These are phyloP conservation scores for Pantherophis guttatus DNA, from an alignment of 2,113 vertebrate genomes.

Conservation along the genomic window DNA sequence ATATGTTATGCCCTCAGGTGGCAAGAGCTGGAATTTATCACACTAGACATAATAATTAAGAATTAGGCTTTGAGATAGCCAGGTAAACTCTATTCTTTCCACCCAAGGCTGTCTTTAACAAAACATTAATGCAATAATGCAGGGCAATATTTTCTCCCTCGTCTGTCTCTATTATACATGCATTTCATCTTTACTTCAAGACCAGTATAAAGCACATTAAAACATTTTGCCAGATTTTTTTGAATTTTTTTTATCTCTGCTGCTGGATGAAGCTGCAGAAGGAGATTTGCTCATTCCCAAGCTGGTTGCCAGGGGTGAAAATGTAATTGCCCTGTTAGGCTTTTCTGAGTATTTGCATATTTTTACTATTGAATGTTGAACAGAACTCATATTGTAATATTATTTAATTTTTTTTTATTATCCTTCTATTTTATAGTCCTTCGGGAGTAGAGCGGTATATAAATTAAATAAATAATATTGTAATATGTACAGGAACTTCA, in stretches of 20 bases:
- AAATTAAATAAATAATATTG: too few species aligned
- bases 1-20: constrained; percentile 13
- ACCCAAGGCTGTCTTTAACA: background rate
- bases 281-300: background rate
- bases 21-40: background rate
- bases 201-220: background rate
- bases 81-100: background rate
- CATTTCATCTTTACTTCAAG: background rate
- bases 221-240: background rate
- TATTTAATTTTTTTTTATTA: too few species aligned
- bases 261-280: background rate
- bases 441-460: too few species aligned
- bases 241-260: background rate
- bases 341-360: background rate
- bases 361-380: background rate
- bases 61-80: background rate
- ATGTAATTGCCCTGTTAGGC: background rate
- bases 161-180: background rate
- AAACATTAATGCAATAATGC: background rate
- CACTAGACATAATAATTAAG: background rate
- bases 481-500: background rate
- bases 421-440: too few species aligned
- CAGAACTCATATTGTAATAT: background rate
- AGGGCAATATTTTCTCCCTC: background rate
- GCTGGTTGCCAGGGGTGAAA: background rate